Conservation (phyloP, 2,113 vertebrate genomes). For the Nestor notabilis region DNA sequence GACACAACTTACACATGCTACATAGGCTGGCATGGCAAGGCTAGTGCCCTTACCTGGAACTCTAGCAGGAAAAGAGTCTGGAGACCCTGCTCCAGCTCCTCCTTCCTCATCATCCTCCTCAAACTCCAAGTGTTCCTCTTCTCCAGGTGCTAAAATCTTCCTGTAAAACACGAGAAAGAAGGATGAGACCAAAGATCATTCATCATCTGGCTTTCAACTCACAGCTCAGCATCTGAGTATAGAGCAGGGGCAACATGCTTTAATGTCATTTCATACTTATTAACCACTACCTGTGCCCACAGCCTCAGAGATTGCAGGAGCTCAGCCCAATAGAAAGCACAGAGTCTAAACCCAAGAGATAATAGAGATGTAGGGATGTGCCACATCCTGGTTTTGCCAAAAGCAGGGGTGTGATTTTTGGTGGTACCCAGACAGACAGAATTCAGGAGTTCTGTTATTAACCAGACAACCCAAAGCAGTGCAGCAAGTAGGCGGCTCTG, state of each 20-base stretch:
- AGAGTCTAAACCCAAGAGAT: neutral
- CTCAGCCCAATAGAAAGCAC: neutral
- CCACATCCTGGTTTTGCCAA: neutral
- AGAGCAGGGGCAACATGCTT: neutral
- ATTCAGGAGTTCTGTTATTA: neutral
- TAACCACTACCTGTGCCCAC: neutral
- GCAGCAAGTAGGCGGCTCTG: neutral
- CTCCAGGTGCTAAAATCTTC: slow-evolving; percentile 96
- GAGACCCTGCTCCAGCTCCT: slow-evolving; percentile 85
- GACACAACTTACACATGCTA: neutral
- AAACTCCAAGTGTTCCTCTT: slow-evolving; percentile 95
- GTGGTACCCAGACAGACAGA: neutral
- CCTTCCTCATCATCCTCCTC: slow-evolving; percentile 95
- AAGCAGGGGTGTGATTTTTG: neutral
- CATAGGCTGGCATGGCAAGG: neutral
- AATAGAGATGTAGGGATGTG: neutral
- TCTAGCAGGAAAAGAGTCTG: slow-evolving; percentile 83
- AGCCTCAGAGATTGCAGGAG: neutral
- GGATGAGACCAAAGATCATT: neutral
- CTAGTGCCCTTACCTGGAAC: slow-evolving; percentile 82
- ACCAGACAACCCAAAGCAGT: neutral
- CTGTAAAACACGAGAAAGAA: slow-evolving; percentile 66
- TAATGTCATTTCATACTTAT: neutral
- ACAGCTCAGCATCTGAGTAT: neutral
- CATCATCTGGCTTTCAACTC: neutral